phyloP scores from a whole-genome alignment of 2,888 invertebrate species.

The Napeogenes sylphis region DNA sequence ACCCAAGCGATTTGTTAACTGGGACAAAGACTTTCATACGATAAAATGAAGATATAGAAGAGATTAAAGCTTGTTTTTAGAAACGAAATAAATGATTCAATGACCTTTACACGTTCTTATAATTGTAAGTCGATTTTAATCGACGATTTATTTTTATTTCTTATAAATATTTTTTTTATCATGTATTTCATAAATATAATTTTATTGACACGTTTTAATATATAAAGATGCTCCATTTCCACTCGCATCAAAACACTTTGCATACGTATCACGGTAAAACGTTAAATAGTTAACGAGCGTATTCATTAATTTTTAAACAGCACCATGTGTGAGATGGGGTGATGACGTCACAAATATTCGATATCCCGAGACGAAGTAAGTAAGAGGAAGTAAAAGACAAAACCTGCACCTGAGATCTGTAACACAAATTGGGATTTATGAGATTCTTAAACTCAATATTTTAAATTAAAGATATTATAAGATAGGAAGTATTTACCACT shows the following conservation, averaged over 20 bases:
- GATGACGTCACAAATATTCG: background rate
- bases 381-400: background rate
- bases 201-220: background rate
- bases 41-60: constrained; percentile 58
- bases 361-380: background rate
- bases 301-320: background rate
- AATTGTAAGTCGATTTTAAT: no score
- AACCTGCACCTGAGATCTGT: background rate
- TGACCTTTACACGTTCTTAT: no score
- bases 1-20: constrained; percentile 67
- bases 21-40: constrained; percentile 68
- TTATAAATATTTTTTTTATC: background rate
- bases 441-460: background rate
- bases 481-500: no score
- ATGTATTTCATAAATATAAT: background rate
- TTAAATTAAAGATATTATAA: background rate
- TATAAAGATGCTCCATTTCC: background rate
- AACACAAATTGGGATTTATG: background rate
- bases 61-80: constrained; percentile 9
- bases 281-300: background rate
- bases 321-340: background rate
- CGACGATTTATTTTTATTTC: background rate
- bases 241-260: background rate
- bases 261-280: background rate
- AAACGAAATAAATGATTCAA: background rate